Base-by-base conservation (phyloP, 1,140 invertebrate genomes). In the Rhagoletis pomonella region DNA sequence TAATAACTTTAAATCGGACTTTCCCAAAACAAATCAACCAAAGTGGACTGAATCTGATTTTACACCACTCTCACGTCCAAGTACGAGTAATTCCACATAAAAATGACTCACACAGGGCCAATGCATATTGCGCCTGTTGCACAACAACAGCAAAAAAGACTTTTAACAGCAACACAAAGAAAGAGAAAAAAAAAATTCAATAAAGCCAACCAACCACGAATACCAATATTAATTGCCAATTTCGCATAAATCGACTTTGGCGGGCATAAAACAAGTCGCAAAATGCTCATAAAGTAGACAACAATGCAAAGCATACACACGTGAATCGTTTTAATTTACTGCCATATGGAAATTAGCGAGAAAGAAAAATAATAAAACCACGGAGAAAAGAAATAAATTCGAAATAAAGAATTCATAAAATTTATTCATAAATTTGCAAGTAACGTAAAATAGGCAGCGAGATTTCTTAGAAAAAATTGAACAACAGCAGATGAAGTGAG, bases 151-250 rank as follows among this genome's bases (percentile, higher is more conserved):
- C 60, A 62, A 17, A 4, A 17, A 62, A 62, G 1, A 29, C 29
- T 29, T 29, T 29, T 29, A 29, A 29, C 29, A n/a, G 4, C 60
- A 62, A 50, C 67, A 47, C 4, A 73, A 47, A 14, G 29, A 29
- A 29, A 29, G n/a, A n/a, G 12, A 55, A 81, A 19, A 55, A 50
- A 50, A 29, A 29, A 86, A 29, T 29, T 29, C 29, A 29, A 29
- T 29, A 29, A 87, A 77, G 89, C 86, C 88, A 88, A 58, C 87
- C 29, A 65, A 81, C 88, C 81, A 58, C 86, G 86, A 81, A 81
- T n/a, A 86, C 69, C 84, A 88, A 88, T 88, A 86, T 86, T 86
- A 86, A 86, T 86, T 86, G 86, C 86, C 86, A 86, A 86, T 86
- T 86, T 86, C 39, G n/a, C 29, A 86, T 65, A 86, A 86, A 86